Evolutionary conservation across 2,888 invertebrate species (phyloP).

Genomic region (Tetranychus truncatus): DNA sequence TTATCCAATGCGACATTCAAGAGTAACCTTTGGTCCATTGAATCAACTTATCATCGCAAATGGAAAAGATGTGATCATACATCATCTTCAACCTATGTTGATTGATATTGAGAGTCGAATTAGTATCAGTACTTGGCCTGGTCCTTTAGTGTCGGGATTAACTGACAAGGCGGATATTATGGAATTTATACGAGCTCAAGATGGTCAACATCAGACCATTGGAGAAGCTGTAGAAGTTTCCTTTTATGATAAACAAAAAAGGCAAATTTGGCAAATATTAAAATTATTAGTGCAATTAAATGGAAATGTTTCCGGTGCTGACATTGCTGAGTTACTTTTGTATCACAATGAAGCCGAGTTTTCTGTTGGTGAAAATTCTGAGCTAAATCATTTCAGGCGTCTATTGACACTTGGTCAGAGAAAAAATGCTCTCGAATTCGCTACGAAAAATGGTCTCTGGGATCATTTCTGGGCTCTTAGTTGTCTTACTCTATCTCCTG

Average conservation of each 20-base stretch:
- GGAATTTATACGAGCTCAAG: slow-evolving; percentile 11
- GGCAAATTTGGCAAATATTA: slow-evolving; percentile 19
- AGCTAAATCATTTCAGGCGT: neutral
- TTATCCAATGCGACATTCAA: slow-evolving; percentile 6
- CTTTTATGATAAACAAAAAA: slow-evolving; percentile 13
- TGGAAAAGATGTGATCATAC: slow-evolving; percentile 6
- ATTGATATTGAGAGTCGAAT: neutral
- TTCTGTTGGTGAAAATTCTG: neutral
- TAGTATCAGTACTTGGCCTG: slow-evolving; percentile 12
- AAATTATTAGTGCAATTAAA: slow-evolving; percentile 18
- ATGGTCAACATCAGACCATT: neutral
- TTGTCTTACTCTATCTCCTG: slow-evolving; percentile 11
- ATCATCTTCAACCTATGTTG: slow-evolving; percentile 2
- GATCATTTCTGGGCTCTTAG: slow-evolving; percentile 15
- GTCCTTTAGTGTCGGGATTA: neutral
- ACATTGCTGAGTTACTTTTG: slow-evolving; percentile 15
- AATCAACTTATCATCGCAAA: slow-evolving; percentile 10
- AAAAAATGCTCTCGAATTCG: slow-evolving; percentile 16
- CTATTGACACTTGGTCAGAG: slow-evolving; percentile 16
- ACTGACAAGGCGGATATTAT: slow-evolving; percentile 11
- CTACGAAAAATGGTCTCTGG: slow-evolving; percentile 14
- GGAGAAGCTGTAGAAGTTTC: neutral
- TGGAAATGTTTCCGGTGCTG: slow-evolving; percentile 17
- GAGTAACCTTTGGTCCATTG: slow-evolving; percentile 6
- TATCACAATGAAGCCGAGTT: slow-evolving; percentile 14